Evolutionary conservation across 1,140 invertebrate species (phyloP).

Genomic region (Uloborus diversus): DNA sequence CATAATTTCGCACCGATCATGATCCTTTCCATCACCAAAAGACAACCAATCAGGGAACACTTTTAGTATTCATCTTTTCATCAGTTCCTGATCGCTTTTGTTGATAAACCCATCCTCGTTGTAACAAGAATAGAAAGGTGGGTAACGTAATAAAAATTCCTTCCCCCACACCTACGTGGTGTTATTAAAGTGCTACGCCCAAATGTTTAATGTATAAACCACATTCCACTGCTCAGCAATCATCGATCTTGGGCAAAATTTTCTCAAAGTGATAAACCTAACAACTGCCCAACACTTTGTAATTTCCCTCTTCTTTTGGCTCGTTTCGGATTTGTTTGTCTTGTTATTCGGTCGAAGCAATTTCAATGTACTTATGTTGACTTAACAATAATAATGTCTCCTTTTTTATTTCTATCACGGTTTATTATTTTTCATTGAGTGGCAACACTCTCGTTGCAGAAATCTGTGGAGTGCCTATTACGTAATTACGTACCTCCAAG

Average conservation of each 20-base stretch:
- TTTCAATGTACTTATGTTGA: background rate
- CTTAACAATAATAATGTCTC: background rate
- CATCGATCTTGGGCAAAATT: slow-evolving; percentile 33
- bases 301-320: slow-evolving; percentile 3
- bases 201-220: slow-evolving; percentile 54
- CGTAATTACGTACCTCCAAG: slow-evolving; percentile 28
- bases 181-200: slow-evolving; percentile 42
- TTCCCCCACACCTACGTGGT: slow-evolving; percentile 4
- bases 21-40: background rate
- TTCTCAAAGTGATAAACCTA: slow-evolving; percentile 47
- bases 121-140: background rate
- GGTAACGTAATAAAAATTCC: slow-evolving; percentile 29
- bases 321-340: background rate
- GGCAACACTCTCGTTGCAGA: background rate
- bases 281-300: slow-evolving; percentile 48
- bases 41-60: background rate
- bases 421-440: slow-evolving; percentile 32
- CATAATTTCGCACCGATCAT: background rate
- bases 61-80: slow-evolving; percentile 50
- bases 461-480: slow-evolving; percentile 39
- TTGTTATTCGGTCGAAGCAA: background rate
- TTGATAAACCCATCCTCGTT: slow-evolving; percentile 40
- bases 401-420: background rate
- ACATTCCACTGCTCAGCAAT: slow-evolving; percentile 20
- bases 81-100: slow-evolving; percentile 14